Conservation (phyloP, 2,797 vertebrate species). For the Scomberomorus guttatus region DNA sequence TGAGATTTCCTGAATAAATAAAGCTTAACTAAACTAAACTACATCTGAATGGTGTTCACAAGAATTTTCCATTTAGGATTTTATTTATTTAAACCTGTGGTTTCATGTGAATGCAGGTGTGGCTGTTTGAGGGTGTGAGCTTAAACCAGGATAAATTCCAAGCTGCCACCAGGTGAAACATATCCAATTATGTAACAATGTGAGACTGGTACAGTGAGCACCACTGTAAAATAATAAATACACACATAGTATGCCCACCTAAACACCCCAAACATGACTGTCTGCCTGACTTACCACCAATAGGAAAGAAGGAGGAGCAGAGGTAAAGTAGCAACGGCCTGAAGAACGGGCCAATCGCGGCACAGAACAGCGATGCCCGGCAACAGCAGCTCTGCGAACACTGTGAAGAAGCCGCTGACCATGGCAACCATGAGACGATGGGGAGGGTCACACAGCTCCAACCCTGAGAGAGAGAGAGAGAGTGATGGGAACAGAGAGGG, state of each 20-base stretch:
- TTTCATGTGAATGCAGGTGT: not conserved
- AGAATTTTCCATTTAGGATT: not conserved
- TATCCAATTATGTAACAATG: not conserved
- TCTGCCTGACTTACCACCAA: slow-evolving; percentile 88
- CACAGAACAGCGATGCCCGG: slow-evolving; percentile 88
- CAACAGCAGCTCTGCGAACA: slow-evolving; percentile 89
- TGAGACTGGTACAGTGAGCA: not conserved
- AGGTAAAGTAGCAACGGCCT: slow-evolving; percentile 87
- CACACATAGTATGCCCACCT: not conserved
- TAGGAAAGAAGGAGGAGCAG: slow-evolving; percentile 88
- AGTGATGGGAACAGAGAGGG: not conserved
- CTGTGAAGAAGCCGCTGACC: slow-evolving; percentile 88
- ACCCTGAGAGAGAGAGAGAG: slow-evolving; percentile 78
- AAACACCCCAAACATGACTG: not conserved
- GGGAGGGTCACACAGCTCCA: slow-evolving; percentile 91
- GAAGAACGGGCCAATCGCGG: slow-evolving; percentile 90
- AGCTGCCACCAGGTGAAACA: slow-evolving; percentile 1
- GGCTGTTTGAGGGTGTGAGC: not conserved
- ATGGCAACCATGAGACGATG: slow-evolving; percentile 89
- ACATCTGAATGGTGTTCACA: not conserved
- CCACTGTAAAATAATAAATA: slow-evolving; percentile 1
- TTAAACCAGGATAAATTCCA: not conserved
- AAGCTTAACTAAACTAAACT: not conserved
- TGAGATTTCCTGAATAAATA: not conserved
- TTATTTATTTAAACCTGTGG: not conserved